Evolutionary conservation across 2,888 invertebrate genomes (phyloP).

Genomic region (Lepidonotus clava): DNA sequence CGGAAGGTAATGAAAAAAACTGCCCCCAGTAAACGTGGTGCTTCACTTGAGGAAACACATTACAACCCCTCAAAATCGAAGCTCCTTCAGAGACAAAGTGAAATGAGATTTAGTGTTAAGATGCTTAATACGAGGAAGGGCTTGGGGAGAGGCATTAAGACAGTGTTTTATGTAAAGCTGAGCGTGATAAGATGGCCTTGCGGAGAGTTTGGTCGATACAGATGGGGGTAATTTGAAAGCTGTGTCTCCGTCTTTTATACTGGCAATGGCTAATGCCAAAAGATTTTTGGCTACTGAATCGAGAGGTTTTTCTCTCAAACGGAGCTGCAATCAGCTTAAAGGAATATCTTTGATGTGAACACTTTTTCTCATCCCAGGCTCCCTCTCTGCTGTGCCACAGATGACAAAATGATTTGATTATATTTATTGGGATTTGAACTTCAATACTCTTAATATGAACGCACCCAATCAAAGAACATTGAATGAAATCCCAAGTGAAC

Average conservation of each 20-base stretch:
- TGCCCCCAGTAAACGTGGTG: constrained; percentile 18
- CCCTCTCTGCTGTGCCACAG: background rate
- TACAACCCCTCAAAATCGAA: constrained; percentile 18
- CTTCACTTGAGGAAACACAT: background rate
- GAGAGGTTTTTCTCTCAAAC: constrained; percentile 28
- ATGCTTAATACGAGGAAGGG: constrained; percentile 37
- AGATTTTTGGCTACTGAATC: constrained; percentile 21
- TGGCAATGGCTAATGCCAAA: constrained; percentile 24
- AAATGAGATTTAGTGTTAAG: constrained; percentile 47
- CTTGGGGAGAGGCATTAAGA: constrained; percentile 45
- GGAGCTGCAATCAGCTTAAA: constrained; percentile 24
- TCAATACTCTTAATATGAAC: background rate
- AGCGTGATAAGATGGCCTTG: constrained; percentile 36
- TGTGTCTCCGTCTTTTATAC: background rate
- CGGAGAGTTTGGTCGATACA: constrained; percentile 31
- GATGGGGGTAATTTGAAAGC: constrained; percentile 35
- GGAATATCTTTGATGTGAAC: constrained; percentile 42
- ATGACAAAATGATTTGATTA: background rate
- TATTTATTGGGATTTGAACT: background rate
- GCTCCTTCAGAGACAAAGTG: constrained; percentile 34
- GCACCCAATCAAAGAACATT: too few relatives aligned
- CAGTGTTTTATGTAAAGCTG: constrained; percentile 32
- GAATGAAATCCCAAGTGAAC: too few relatives aligned
- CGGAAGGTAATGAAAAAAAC: background rate
- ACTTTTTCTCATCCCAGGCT: background rate